These are phyloP conservation scores for Synergus laeviventris DNA, from an alignment of 2,888 invertebrate species.

Conservation along the genomic window DNA sequence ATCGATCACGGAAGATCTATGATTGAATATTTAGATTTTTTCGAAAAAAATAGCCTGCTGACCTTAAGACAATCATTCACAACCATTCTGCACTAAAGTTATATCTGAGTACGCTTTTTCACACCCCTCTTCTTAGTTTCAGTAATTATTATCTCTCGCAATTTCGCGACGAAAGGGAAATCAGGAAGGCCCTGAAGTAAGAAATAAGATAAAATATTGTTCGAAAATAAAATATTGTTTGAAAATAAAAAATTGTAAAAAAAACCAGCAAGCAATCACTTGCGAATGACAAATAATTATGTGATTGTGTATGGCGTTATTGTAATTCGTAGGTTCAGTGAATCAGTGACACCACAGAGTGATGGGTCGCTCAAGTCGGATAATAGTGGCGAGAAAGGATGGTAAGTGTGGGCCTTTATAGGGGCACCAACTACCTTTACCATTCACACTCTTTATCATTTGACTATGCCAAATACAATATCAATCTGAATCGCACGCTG, in stretches of 20 bases:
- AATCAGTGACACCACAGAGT: constrained; percentile 75
- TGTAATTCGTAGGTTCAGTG: constrained; percentile 76
- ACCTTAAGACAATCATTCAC: constrained; percentile 39
- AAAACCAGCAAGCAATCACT: constrained; percentile 41
- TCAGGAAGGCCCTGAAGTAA: constrained; percentile 30
- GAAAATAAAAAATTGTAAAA: constrained; percentile 10
- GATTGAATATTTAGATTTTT: constrained; percentile 14
- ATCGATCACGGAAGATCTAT: not conserved
- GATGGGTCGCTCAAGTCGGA: constrained; percentile 73
- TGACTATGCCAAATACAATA: constrained; percentile 27
- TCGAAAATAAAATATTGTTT: constrained; percentile 36
- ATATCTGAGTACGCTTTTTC: constrained; percentile 34
- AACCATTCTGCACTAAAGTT: constrained; percentile 37
- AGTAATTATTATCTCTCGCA: constrained; percentile 5
- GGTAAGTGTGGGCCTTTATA: constrained; percentile 66
- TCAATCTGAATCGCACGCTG: constrained; percentile 34
- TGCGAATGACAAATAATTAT: constrained; percentile 53
- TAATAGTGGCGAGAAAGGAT: constrained; percentile 74
- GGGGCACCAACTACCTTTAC: constrained; percentile 39
- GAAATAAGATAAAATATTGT: constrained; percentile 24
- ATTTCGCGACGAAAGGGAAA: constrained; percentile 8
- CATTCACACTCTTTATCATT: constrained; percentile 39
- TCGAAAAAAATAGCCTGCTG: constrained; percentile 21
- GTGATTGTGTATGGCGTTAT: constrained; percentile 68
- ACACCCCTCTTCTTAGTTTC: constrained; percentile 32